Evolutionary conservation across 2,888 invertebrate genomes (phyloP).

Genomic region (Catocala sponsa): DNA sequence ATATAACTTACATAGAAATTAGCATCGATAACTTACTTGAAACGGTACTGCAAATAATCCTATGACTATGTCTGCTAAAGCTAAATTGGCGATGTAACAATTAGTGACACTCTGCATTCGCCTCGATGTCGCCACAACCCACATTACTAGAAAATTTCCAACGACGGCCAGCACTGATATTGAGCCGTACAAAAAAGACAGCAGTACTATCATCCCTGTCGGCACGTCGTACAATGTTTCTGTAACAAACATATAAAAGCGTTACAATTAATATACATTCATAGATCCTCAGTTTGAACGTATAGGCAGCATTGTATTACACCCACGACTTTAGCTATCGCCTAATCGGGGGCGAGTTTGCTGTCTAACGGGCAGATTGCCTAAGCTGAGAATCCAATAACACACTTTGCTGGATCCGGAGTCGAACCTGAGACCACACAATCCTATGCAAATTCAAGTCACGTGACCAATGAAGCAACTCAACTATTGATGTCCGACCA

Average conservation of each 20-base stretch:
- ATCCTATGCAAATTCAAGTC: too few species aligned
- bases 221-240: constrained; percentile 92
- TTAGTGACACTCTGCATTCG: constrained; percentile 95
- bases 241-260: constrained; percentile 66
- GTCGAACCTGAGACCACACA: too few species aligned
- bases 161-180: constrained; percentile 94
- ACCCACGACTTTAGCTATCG: too few species aligned
- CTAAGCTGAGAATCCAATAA: too few species aligned
- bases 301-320: too few species aligned
- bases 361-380: too few species aligned
- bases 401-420: too few species aligned
- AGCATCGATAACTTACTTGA: constrained; percentile 70
- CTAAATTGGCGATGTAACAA: constrained; percentile 95
- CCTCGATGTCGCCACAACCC: constrained; percentile 93
- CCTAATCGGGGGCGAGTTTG: too few species aligned
- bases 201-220: constrained; percentile 90
- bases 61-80: constrained; percentile 95
- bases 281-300: too few species aligned
- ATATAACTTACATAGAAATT: constrained; percentile 1
- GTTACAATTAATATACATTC: neutral
- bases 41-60: constrained; percentile 96
- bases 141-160: constrained; percentile 95
- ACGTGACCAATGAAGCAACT: too few species aligned
- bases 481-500: neutral
- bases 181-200: constrained; percentile 93